phyloP scores from a whole-genome alignment of 2,888 invertebrate species.

The Patella pellucida region DNA sequence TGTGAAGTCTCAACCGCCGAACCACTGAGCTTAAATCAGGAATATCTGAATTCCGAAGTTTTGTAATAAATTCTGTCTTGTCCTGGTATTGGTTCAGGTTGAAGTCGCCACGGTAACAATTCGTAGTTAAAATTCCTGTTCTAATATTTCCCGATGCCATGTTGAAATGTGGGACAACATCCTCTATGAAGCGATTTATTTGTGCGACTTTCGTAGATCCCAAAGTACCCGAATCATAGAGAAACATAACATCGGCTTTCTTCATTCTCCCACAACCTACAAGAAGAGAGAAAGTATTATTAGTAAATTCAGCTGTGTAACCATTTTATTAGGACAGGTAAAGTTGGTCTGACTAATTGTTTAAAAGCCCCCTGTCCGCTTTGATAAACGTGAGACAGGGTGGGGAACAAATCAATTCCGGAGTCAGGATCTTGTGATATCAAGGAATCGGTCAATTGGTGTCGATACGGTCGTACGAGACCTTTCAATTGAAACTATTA shows the following conservation, averaged over 20 bases:
- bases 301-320: not conserved
- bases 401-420: too few relatives aligned
- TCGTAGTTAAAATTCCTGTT: conserved; percentile 52
- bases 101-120: conserved; percentile 49
- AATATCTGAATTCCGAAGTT: not conserved
- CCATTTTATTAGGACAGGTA: too few relatives aligned
- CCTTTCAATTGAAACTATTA: too few relatives aligned
- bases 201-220: conserved; percentile 31
- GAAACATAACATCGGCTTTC: not conserved
- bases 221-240: conserved; percentile 18
- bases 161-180: conserved; percentile 46
- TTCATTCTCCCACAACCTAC: not conserved
- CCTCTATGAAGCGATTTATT: conserved; percentile 46
- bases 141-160: conserved; percentile 46
- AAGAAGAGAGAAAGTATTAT: not conserved
- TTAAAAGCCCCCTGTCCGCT: too few relatives aligned
- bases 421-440: too few relatives aligned
- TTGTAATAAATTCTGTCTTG: conserved; percentile 5
- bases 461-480: too few relatives aligned
- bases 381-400: too few relatives aligned
- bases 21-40: not conserved
- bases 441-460: too few relatives aligned
- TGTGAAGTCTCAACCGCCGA: not conserved
- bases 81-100: conserved; percentile 34
- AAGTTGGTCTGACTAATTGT: too few relatives aligned